Evolutionary conservation across 1,140 invertebrate species (phyloP), one percentile per base, ranked within the genome.

Genomic region (Drosophila equinoxialis): DNA sequence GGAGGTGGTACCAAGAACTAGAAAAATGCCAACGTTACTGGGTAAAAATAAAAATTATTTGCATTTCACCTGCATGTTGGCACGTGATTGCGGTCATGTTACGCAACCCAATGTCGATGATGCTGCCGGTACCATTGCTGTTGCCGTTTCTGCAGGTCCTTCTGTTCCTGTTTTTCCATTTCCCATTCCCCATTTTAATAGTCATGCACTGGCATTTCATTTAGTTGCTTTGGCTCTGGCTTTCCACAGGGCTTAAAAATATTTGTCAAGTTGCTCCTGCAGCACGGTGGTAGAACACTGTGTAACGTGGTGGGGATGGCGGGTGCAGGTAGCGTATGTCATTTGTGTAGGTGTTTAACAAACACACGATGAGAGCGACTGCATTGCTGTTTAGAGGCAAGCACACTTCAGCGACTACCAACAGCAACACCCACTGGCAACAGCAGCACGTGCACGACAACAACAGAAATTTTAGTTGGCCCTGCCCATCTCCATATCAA

Each of bases 301-400:
- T 48, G 14, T 3, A 7, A 8, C 7, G 14, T n/a, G 14, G 14
- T 8, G 45, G 11, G 6, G 20, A 17, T 37, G 20, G 14, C 2
- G 7, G 35, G 10, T 10, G 51, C 3, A 8, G 33, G 20, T 30
- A 14, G 26, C 26, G 57, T n/a, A 41, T 65, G 82, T 67, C 65
- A 72, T 78, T 78, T 84, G 84, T 89, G 85, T 90, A 89, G 84
- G 84, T 89, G 84, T 84, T 89, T 84, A 81, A 82, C 74, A 89
- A 89, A 89, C 84, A 89, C 76, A 83, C 68, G 69, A 61, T 65
- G 17, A 55, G 61, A 65, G 62, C 61, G 65, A 58, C 76, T 69
- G 67, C 65, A 81, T 79, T 71, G 74, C 73, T 87, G 68, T 80
- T 86, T 70, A 73, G 79, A 69, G 72, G 76, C 79, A 81, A 80